Percentiles rank a stretch among this genome's conserved stretches.
These are phyloP conservation scores for Malurus melanocephalus DNA, from an alignment of 2,113 vertebrate species.

Conservation along the genomic window DNA sequence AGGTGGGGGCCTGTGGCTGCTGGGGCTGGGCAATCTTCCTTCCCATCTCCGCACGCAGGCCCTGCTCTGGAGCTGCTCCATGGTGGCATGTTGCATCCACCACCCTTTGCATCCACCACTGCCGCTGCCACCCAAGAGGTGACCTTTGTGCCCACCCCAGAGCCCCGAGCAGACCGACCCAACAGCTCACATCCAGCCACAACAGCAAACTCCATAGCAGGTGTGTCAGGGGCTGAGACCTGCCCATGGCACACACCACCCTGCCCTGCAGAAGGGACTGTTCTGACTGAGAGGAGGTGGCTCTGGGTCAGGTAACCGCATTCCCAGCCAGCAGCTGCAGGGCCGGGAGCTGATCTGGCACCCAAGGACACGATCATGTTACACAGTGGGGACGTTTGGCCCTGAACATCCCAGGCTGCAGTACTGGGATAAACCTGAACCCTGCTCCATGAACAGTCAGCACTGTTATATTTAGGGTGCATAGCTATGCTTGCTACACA, in stretches of 20 bases:
- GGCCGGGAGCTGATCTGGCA: background rate
- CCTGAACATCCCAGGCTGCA: accelerated
- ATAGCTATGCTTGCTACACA: background rate
- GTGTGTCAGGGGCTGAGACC: background rate
- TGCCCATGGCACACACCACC: accelerated
- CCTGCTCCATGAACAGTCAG: background rate
- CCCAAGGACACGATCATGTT: background rate
- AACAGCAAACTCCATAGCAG: background rate
- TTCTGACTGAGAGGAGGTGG: background rate
- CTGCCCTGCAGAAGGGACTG: background rate
- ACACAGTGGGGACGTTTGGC: accelerated
- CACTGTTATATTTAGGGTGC: background rate
- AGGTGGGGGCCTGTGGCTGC: background rate
- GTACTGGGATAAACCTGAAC: background rate
- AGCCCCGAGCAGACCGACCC: background rate
- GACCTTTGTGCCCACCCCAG: accelerated
- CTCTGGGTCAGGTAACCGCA: background rate
- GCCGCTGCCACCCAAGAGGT: background rate
- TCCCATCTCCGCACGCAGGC: accelerated
- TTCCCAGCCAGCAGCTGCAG: background rate
- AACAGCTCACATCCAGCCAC: background rate
- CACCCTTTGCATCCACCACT: background rate
- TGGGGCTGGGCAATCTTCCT: background rate
- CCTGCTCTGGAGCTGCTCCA: accelerated
- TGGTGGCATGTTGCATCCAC: accelerated